Evolutionary conservation across 1,140 invertebrate species (phyloP), one percentile per base, ranked within the genome.

Genomic region (Platorchestia sp.): DNA sequence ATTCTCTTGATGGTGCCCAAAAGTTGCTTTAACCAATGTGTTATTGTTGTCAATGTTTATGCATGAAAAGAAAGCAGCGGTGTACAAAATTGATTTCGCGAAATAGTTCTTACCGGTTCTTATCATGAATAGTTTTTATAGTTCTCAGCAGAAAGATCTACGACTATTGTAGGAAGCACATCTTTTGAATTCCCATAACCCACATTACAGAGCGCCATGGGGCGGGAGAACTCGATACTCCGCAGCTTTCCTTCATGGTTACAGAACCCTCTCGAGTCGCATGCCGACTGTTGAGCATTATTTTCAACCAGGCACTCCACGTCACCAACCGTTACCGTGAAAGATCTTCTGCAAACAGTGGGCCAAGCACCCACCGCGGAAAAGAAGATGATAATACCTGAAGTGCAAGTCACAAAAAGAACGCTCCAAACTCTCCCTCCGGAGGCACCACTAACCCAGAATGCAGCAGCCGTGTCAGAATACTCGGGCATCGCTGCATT

Each of bases 251-350:
- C 59, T 75, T 75, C 36, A 75, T 10, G 3, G 14, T 36, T 10
- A 75, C 14, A 27, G 59, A 36, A 75, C 59, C 59, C 59, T 1
- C 3, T 75, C 27, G 14, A 75, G 59, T 10, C 36, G 14, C 40
- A 93, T 44, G 43, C 91, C 36, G 40, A 93, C 91, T 93, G 91
- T 44, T 22, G 91, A 27, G 45, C 44, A 93, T 93, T 93, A 93
- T 93, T 93, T 93, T 93, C 91, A 36, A 93, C 47, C 44, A 36
- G 7, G 36, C 91, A 45, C 91, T 93, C 44, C 45, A 47, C 45
- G 91, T 93, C 91, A 93, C 91, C 91, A 6, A 93, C 91, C 91
- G 91, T 93, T 93, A 93, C 91, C 91, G 40, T 27, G 16, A 36
- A 45, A 47, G 91, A 44, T 93, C 91, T 47, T 93, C 43, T 45